Base-by-base conservation (phyloP, 2,797 vertebrate genomes). In the Euphonia xanthogaster region DNA sequence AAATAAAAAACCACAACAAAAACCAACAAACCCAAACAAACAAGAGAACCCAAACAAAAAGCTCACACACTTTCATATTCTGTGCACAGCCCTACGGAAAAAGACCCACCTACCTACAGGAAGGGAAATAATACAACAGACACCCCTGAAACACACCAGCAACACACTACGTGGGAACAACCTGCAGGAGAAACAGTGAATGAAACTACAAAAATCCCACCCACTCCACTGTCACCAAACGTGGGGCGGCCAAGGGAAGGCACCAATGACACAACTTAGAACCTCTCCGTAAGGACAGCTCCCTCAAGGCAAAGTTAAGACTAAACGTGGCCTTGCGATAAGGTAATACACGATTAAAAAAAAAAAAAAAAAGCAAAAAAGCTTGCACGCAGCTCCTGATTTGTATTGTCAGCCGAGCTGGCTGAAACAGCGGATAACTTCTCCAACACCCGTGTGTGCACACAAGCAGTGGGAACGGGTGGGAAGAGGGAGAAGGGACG, bases 321-420 rank as follows among this genome's bases (percentile, higher is more conserved):
- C 47, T 5, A 14, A 62, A 28, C 7, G 10, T 0, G 2, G 5
- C 40, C 54, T 35, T 30, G 23, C 2, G 28, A 44, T 3, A 48
- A 51, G 10, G 21, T 48, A 47, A 16, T 0, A 4, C 2, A n/a
- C 3, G 0, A 10, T 5, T 6, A 2, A 27, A 33, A 37, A 14
- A 8, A 2, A 14, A 6, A 6, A 10, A 3, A 6, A 15, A 57
- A 44, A 22, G 10, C 18, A 14, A 23, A 7, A 6, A 4, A 14
- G 1, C 7, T 20, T 13, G 31, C 42, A 62, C 4, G 20, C 7
- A 40, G 57, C 30, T 7, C 9, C 12, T n/a, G 5, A 4, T 6
- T 35, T 11, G 16, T 7, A 2, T 3, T 8, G 37, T 13, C 4
- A 15, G 20, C 22, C 11, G 1, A 44, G 55, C 30, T 1, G 15